phyloP scores from a whole-genome alignment of 2,113 vertebrate genomes.

The Saccopteryx bilineata region DNA sequence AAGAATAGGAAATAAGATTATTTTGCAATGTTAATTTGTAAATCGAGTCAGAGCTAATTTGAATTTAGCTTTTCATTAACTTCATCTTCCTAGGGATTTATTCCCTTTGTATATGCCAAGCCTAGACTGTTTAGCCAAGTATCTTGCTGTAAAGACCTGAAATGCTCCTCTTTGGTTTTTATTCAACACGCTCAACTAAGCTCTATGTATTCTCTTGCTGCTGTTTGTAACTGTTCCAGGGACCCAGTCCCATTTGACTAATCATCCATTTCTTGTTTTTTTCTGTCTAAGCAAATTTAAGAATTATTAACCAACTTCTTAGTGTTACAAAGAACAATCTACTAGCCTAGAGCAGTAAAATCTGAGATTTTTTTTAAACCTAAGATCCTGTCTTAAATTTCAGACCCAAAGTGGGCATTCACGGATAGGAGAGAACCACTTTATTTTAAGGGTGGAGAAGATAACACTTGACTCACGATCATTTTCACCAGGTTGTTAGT shows the following conservation, averaged over 20 bases:
- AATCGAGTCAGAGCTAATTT: conserved; percentile 39
- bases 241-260: not conserved
- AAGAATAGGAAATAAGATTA: conserved; percentile 45
- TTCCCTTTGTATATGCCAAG: not conserved
- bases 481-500: conserved; percentile 46
- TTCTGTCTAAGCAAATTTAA: conserved; percentile 2
- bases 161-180: not conserved
- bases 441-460: not conserved
- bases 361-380: not conserved
- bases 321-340: not conserved
- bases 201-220: not conserved
- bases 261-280: not conserved
- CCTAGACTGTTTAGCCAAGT: not conserved
- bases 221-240: conserved; percentile 24
- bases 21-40: conserved; percentile 59
- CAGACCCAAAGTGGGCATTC: not conserved
- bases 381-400: not conserved
- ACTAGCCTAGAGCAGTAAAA: not conserved
- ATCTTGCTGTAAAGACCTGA: not conserved
- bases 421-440: not conserved
- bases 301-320: conserved; percentile 6
- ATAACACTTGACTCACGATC: not conserved
- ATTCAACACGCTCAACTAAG: not conserved
- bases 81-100: not conserved
- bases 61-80: not conserved